These are phyloP conservation scores for Ashinkailepas kermadecensis DNA, from an alignment of 2,888 invertebrate species.

Conservation along the genomic window DNA sequence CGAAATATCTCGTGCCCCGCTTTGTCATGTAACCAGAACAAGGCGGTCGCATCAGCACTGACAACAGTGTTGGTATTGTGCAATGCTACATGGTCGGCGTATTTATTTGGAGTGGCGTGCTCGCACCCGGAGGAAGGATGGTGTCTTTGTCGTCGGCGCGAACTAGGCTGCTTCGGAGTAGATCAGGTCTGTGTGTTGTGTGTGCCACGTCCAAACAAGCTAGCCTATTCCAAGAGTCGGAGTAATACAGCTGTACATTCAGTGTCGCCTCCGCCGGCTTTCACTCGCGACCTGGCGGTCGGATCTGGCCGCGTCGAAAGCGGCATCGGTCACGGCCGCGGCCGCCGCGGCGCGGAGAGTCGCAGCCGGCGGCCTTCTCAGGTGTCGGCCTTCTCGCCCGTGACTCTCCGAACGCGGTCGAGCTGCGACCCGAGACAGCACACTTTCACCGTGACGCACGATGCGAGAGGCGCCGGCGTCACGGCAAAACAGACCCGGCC, in stretches of 20 bases:
- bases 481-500: too few relatives aligned
- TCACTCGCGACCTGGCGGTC: neutral
- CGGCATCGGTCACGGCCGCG: neutral
- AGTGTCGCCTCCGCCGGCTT: neutral
- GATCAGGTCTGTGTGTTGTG: neutral
- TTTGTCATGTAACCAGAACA: too few relatives aligned
- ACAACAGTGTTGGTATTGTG: neutral
- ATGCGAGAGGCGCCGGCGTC: too few relatives aligned
- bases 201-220: neutral
- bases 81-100: neutral
- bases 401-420: neutral
- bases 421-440: too few relatives aligned
- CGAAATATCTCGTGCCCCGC: too few relatives aligned
- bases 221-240: neutral
- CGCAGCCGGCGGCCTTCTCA: neutral
- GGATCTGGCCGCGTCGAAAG: neutral
- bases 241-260: conserved; percentile 10
- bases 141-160: neutral
- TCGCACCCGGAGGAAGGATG: neutral
- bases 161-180: neutral
- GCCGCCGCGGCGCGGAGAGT: neutral
- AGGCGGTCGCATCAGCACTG: too few relatives aligned
- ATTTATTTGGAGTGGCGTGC: neutral
- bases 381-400: neutral
- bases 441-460: too few relatives aligned